phyloP scores from a whole-genome alignment of 2,888 invertebrate species.

The Pristionchus entomophagus region DNA sequence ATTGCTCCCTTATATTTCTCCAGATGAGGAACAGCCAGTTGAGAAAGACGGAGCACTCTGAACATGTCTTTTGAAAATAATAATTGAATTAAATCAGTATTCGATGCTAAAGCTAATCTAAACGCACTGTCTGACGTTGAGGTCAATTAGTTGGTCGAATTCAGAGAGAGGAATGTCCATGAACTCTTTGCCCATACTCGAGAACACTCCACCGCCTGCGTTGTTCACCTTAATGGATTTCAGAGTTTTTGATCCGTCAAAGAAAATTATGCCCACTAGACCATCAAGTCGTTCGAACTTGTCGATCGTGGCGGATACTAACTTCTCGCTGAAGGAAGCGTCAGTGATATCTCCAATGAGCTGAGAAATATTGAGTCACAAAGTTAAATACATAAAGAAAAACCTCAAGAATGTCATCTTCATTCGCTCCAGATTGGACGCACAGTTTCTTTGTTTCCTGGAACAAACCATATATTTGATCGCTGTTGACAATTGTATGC shows the following conservation, averaged over 20 bases:
- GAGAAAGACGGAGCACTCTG: background rate
- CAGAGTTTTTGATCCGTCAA: no score
- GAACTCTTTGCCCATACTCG: background rate
- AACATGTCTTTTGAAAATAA: background rate
- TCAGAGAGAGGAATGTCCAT: background rate
- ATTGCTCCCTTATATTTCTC: constrained; percentile 29
- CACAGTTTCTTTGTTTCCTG: background rate
- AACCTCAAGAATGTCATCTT: background rate
- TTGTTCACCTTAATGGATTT: background rate
- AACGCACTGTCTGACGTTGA: background rate
- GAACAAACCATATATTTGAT: background rate
- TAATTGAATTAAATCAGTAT: no score
- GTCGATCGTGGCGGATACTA: background rate
- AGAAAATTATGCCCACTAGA: no score
- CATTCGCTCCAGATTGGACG: background rate
- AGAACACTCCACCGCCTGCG: background rate
- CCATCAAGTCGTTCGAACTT: background rate
- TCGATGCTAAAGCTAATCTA: background rate
- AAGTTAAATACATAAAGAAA: background rate
- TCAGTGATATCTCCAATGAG: background rate
- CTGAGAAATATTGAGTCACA: background rate
- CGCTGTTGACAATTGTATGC: no score
- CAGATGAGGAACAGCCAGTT: constrained; percentile 20
- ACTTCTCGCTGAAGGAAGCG: background rate
- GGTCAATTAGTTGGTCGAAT: background rate